phyloP scores from a whole-genome alignment of 2,113 vertebrate genomes.

The Crotalus tigris region DNA sequence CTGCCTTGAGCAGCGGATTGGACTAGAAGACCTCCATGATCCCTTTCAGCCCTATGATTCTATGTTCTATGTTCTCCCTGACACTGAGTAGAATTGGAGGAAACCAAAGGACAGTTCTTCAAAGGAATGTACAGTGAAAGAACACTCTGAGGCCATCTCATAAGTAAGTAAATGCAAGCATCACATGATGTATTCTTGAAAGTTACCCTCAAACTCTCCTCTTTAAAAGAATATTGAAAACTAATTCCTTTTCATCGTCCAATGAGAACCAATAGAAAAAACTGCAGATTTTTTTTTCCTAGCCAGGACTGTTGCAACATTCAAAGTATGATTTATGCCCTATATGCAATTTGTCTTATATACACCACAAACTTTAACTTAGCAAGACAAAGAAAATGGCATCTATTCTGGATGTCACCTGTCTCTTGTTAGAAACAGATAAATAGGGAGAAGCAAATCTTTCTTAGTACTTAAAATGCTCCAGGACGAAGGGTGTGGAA shows the following conservation, averaged over 20 bases:
- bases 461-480: slow-evolving; percentile 17
- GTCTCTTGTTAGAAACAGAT: neutral
- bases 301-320: neutral
- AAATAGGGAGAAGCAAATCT: neutral
- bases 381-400: neutral
- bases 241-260: neutral
- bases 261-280: neutral
- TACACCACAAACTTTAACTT: neutral
- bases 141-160: neutral
- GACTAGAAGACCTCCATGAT: too few relatives aligned
- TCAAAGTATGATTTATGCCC: neutral
- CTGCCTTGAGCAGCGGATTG: too few relatives aligned
- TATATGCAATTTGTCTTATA: neutral
- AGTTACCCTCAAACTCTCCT: neutral
- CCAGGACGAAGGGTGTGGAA: neutral
- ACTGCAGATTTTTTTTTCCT: neutral
- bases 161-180: neutral
- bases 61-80: neutral
- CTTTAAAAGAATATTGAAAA: neutral
- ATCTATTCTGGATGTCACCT: neutral
- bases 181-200: neutral
- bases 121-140: neutral
- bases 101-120: neutral
- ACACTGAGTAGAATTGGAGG: neutral
- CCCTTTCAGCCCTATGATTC: neutral